Evolutionary conservation across 1,140 invertebrate species (phyloP).

Genomic region (Drosophila fuyamai): DNA sequence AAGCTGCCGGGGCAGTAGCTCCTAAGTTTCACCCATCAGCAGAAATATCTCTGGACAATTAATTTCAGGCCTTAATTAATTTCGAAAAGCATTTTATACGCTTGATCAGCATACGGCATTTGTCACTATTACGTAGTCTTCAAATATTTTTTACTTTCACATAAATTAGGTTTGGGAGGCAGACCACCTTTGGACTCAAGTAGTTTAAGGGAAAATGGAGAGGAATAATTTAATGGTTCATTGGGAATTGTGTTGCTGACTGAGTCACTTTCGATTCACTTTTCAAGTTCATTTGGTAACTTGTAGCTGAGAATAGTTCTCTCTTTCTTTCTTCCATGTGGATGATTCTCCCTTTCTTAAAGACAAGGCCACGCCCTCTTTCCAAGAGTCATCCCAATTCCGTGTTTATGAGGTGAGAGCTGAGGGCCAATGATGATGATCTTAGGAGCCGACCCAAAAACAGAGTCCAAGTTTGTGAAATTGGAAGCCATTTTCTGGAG

Average conservation of each 20-base stretch:
- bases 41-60: constrained; percentile 15
- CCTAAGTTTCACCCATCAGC: background rate
- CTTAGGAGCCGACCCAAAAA: constrained; percentile 28
- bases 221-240: constrained; percentile 5
- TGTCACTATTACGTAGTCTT: constrained; percentile 31
- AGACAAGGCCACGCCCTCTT: constrained; percentile 67
- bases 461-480: constrained; percentile 36
- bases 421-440: constrained; percentile 40
- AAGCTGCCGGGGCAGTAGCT: constrained; percentile 28
- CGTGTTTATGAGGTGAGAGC: constrained; percentile 55
- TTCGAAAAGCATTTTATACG: constrained; percentile 47
- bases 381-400: constrained; percentile 14
- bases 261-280: constrained; percentile 38
- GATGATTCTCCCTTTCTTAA: constrained; percentile 3
- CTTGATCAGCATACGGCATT: constrained; percentile 44
- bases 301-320: constrained; percentile 14
- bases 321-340: constrained; percentile 1
- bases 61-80: constrained; percentile 56
- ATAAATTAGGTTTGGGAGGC: constrained; percentile 25
- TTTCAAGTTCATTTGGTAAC: background rate
- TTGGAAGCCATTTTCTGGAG: constrained; percentile 70
- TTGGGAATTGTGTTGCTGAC: constrained; percentile 27
- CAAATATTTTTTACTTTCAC: constrained; percentile 66
- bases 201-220: background rate
- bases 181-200: constrained; percentile 22